Evolutionary conservation across 2,113 vertebrate genomes (phyloP).

Genomic region (Leiothrix lutea): DNA sequence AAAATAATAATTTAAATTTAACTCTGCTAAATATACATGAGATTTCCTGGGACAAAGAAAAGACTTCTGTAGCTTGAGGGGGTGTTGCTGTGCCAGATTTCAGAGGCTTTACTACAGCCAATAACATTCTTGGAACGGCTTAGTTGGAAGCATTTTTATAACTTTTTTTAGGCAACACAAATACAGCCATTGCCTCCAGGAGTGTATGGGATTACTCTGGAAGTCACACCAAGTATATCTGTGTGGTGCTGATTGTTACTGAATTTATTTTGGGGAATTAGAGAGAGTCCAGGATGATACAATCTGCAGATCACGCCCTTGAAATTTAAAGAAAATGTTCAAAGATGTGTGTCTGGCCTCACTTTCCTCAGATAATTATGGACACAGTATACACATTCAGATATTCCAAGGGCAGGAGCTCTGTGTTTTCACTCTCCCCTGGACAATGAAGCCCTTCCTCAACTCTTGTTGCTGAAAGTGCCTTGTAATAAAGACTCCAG

Average conservation of each 20-base stretch:
- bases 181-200: not conserved
- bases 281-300: not conserved
- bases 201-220: not conserved
- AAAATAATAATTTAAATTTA: slow-evolving; percentile 36
- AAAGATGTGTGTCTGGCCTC: not conserved
- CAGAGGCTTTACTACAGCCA: slow-evolving; percentile 1
- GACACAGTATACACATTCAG: not conserved
- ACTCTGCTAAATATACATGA: slow-evolving; percentile 39
- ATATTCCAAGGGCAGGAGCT: not conserved
- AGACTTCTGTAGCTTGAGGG: slow-evolving; percentile 30
- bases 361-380: accelerated
- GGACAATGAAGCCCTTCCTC: not conserved
- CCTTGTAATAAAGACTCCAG: not conserved
- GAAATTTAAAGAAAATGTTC: not conserved
- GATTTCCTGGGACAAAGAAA: slow-evolving; percentile 10
- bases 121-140: not conserved
- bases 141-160: not conserved
- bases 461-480: not conserved
- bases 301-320: not conserved
- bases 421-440: not conserved
- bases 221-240: not conserved
- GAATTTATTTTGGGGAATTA: not conserved
- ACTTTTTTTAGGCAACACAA: not conserved
- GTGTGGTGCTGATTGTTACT: not conserved
- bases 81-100: not conserved